phyloP scores from a whole-genome alignment of 2,113 vertebrate species.

The Barnardius zonarius region DNA sequence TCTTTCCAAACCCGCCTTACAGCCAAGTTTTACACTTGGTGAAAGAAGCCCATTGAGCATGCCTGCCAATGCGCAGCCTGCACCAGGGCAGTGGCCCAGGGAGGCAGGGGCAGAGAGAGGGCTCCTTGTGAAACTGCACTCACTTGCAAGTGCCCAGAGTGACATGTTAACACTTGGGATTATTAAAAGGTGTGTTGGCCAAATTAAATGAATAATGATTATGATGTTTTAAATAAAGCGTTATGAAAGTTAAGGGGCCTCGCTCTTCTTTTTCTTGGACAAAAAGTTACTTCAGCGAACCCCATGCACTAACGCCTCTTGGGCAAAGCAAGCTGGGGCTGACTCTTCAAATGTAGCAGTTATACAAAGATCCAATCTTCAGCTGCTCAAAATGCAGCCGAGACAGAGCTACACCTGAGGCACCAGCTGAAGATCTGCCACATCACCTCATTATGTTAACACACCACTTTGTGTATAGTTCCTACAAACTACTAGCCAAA shows the following conservation, averaged over 20 bases:
- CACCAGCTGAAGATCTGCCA: not conserved
- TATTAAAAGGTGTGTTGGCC: not conserved
- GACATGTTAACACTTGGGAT: not conserved
- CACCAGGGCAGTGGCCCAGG: not conserved
- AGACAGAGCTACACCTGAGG: not conserved
- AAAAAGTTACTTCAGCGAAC: not conserved
- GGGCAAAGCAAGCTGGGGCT: not conserved
- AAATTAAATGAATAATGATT: not conserved
- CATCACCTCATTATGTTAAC: fast-evolving
- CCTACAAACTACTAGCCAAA: not conserved
- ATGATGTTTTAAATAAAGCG: not conserved
- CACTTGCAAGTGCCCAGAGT: not conserved
- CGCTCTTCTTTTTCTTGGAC: not conserved
- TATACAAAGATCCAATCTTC: not conserved
- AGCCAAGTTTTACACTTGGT: conserved; percentile 33
- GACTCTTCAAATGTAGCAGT: not conserved
- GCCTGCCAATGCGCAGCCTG: not conserved
- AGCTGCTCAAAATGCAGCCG: not conserved
- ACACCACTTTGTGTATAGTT: not conserved
- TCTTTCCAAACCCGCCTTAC: not conserved
- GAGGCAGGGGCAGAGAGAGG: not conserved
- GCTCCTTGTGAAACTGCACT: not conserved
- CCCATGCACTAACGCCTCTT: fast-evolving
- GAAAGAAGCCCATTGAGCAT: not conserved
- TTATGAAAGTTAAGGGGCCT: not conserved